Base-by-base conservation (phyloP, 2,797 vertebrate species). In the Parauchenoglanis ngamensis region DNA sequence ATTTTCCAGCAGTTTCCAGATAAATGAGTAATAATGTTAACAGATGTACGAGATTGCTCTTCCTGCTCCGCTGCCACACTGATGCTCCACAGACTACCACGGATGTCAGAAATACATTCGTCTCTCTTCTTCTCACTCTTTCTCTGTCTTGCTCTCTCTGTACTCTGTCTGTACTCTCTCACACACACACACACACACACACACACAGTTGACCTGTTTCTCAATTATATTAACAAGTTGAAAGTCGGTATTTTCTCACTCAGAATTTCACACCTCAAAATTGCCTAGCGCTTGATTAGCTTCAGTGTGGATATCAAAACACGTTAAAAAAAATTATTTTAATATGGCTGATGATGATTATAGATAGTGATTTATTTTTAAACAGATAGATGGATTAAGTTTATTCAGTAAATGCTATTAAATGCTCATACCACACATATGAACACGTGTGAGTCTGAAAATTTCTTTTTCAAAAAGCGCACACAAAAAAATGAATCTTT, bases 21-120 rank as follows among this genome's bases (percentile, higher is more conserved):
- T 85, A 89, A 87, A 90, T 89, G 86, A 90, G 57, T 87, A 83
- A 91, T 92, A 90, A 89, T 4, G 88, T 86, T 84, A 84, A 86
- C 76, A 63, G 89, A 87, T 54, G 75, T 19, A 77, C 15, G 5
- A 8, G 13, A 76, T 54, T 54, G 5, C 46, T 52, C 73, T 75
- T 75, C 46, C 46, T 76, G 49, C 12, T 76, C 46, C 54, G 7
- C 46, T 75, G 73, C 46, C 73, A 54, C n/a, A 52, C 1, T 76
- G 49, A 76, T 17, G 73, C 25, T 54, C 73, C 44, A 25, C 72
- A 75, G 72, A 15, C 44, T 49, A 25, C 23, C 12, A 11, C 44
- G 11, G 72, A 75, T 75, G 63, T 67, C 63, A 67, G 63, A n/a
- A 67, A 28, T 67, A 67, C n/a, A 67, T 28, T 8, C n/a, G 11